Evolutionary conservation across 2,797 vertebrate species (phyloP).

Genomic region (Fundulus diaphanus): DNA sequence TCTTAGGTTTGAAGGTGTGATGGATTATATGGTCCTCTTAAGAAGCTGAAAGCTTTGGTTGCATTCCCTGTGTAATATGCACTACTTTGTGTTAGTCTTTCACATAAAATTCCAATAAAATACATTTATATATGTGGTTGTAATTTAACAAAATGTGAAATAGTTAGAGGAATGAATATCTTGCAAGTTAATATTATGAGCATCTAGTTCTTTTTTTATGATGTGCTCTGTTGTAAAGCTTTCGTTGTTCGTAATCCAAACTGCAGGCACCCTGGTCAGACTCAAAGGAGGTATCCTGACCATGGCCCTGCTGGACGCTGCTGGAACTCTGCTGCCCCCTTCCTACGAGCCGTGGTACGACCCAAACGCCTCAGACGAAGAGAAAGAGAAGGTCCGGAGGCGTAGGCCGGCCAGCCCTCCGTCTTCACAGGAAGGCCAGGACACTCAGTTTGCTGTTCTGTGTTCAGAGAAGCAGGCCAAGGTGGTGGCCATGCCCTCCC

Average conservation of each 20-base stretch:
- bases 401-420: conserved; percentile 90
- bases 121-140: too few species aligned
- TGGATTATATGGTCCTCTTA: too few species aligned
- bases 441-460: conserved; percentile 91
- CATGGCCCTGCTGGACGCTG: conserved; percentile 91
- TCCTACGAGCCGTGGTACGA: conserved; percentile 93
- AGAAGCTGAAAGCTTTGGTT: too few species aligned
- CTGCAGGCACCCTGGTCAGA: conserved; percentile 87
- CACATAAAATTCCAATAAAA: too few species aligned
- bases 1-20: too few species aligned
- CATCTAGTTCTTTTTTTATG: too few species aligned
- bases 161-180: too few species aligned
- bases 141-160: too few species aligned
- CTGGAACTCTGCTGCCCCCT: conserved; percentile 88
- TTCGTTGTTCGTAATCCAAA: not conserved
- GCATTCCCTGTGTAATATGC: too few species aligned
- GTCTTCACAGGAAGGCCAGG: conserved; percentile 90
- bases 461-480: conserved; percentile 99
- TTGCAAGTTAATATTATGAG: too few species aligned
- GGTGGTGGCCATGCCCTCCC: conserved; percentile 93
- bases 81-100: too few species aligned
- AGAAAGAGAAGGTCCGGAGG: conserved; percentile 89
- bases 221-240: not conserved
- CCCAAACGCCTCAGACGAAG: conserved; percentile 89
- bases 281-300: conserved; percentile 93